phyloP scores from a whole-genome alignment of 1,140 invertebrate species.

The Solenopsis invicta region DNA sequence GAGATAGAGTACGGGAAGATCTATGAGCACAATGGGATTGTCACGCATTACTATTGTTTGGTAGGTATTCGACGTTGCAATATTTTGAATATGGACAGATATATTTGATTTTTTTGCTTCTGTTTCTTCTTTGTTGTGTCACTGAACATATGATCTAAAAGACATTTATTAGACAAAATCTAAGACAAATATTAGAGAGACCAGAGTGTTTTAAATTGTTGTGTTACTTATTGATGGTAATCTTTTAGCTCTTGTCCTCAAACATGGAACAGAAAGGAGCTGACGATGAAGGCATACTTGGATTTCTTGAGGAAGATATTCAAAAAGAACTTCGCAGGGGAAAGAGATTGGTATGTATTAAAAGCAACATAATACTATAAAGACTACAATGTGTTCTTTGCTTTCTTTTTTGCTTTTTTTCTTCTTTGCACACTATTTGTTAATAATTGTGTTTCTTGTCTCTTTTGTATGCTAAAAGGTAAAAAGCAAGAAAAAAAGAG shows the following conservation, averaged over 20 bases:
- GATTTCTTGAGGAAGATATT: conserved; percentile 89
- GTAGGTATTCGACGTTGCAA: conserved; percentile 77
- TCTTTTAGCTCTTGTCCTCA: conserved; percentile 88
- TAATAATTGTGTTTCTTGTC: neutral
- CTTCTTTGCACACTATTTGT: neutral
- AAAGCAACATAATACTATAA: conserved; percentile 59
- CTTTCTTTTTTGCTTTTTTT: neutral
- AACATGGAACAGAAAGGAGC: conserved; percentile 89
- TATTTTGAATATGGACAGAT: neutral
- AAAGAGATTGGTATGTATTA: conserved; percentile 85
- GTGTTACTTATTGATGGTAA: neutral
- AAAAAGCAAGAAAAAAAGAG: too few relatives aligned
- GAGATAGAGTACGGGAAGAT: conserved; percentile 88
- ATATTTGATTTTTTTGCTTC: neutral
- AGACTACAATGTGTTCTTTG: too few relatives aligned
- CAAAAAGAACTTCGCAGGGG: conserved; percentile 88
- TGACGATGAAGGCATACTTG: conserved; percentile 89
- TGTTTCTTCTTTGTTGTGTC: neutral
- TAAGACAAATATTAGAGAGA: neutral
- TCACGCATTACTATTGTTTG: conserved; percentile 88
- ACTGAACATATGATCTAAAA: neutral
- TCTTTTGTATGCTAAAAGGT: too few relatives aligned
- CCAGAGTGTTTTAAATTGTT: neutral
- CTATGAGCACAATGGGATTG: conserved; percentile 84
- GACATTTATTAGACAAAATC: too few relatives aligned